Base-by-base conservation (phyloP, 2,888 invertebrate genomes). In the Drosophila meridiana region DNA sequence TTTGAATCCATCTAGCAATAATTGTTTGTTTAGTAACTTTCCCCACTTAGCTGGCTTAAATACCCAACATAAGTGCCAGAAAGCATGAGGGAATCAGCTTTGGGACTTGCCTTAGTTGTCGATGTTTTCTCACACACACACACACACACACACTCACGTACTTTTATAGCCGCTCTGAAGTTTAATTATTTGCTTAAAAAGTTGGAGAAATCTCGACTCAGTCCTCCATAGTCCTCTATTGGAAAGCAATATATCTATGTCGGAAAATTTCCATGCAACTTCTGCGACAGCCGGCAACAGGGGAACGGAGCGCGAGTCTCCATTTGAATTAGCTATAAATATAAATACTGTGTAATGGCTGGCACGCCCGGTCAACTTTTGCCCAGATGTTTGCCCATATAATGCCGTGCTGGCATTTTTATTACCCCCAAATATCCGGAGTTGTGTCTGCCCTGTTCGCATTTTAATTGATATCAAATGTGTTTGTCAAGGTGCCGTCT, bases 401-500 rank as follows among this genome's bases (percentile, higher is more conserved):
- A 61, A 66, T 67, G 59, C 67, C 40, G 48, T 45, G 53, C 61
- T 60, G 76, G 34, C 57, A 76, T 73, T 78, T 80, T 82, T 73
- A 73, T 69, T 50, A 57, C n/a, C 48, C 42, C 50, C 28, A 13
- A 30, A 30, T 50, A 13, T 55, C 30, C 32, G 62, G 47, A 32
- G 42, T 60, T 50, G 26, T 38, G 36, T 30, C 43, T 43, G 28
- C n/a, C n/a, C 64, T 43, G 36, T 14, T 45, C 73, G 59, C 47
- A 59, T 67, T 80, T 78, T 80, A 80, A 80, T 80, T 80, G 80
- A 62, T 67, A 60, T 32, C 69, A 64, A 79, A 68, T 73, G 62
- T 48, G 52, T 57, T 38, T 60, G 34, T 11, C 34, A 34, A 48
- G 53, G 42, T 71, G 64, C 64, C 63, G 55, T 47, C 45, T 32